phyloP scores from a whole-genome alignment of 1,140 invertebrate species.

The Yoshiicerus persimilis region DNA sequence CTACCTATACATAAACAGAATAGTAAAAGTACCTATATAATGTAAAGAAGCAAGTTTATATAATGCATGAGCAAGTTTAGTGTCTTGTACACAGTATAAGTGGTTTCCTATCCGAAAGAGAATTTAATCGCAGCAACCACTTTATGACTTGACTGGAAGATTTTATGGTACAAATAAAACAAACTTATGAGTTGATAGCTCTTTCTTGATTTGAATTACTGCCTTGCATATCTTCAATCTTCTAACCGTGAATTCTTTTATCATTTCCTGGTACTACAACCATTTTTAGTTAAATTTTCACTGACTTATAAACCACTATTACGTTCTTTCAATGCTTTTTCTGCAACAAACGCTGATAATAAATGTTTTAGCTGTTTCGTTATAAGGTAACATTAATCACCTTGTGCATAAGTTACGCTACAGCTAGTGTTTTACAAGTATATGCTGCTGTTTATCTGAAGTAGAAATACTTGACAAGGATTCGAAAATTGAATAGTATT shows the following conservation, averaged over 20 bases:
- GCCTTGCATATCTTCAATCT: background rate
- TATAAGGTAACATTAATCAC: too few species aligned
- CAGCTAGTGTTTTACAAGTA: too few species aligned
- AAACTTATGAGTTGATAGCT: slow-evolving; percentile 4
- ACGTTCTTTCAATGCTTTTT: background rate
- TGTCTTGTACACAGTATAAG: background rate
- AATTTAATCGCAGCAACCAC: background rate
- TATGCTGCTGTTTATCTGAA: too few species aligned
- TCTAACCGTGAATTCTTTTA: background rate
- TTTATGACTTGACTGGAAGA: background rate
- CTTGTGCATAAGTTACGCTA: too few species aligned
- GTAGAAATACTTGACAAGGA: too few species aligned
- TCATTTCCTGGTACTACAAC: background rate
- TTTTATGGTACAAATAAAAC: background rate
- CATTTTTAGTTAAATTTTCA: background rate
- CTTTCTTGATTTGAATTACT: background rate
- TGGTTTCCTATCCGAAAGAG: background rate
- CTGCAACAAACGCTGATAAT: background rate
- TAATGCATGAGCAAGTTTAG: background rate
- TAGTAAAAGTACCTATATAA: background rate
- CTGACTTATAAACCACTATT: background rate
- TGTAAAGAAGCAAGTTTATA: background rate
- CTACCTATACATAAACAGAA: too few species aligned
- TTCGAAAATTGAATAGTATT: too few species aligned
- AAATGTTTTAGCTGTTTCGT: too few species aligned